Evolutionary conservation across 2,888 invertebrate genomes (phyloP), one percentile per base, ranked within the genome.

Genomic region (Stictocephala bisonia): DNA sequence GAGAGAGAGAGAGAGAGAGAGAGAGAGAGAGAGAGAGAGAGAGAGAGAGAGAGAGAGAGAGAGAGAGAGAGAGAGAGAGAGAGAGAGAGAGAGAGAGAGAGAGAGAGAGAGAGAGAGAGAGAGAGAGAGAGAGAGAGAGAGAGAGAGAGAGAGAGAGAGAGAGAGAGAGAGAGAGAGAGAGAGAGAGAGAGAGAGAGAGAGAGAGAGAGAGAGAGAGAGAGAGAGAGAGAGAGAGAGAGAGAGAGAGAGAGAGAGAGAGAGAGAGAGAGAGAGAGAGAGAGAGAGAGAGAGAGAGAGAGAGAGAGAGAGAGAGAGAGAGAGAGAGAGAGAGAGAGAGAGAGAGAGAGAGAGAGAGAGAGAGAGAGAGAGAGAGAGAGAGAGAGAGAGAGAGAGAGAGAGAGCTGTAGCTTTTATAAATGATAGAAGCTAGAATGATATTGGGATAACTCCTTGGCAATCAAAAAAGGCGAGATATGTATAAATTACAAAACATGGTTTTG

Each of bases 201-300:
- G 56, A 56, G 56, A 56, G 56, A 56, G 56, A 56, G 56, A 56
- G 56, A 56, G 56, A 56, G 56, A 56, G 56, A 56, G 56, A 56
- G 56, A 56, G 56, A 56, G 56, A 56, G 56, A 56, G 56, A 56
- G 56, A 56, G 56, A 56, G 56, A 56, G 56, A 56, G 56, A 56
- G 56, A 56, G 56, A 56, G 56, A 56, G 56, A 56, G 56, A 53
- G 56, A 18, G 18, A 4, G 56, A 18, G 20, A 24, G 20, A 18
- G 56, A 56, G 56, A 22, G 56, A 56, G 56, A 56, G 15, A 4
- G 56, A 4, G 26, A 4, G 56, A 4, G 56, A 4, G 56, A 4
- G 24, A 4, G 4, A 4, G 56, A 4, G 56, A 1, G 22, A 22
- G 51, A 35, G 35, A 35, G 35, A 35, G 51, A 51, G 51, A 51